Evolutionary conservation across 2,797 vertebrate species (phyloP).

Genomic region (Acestrorhynchus altus): DNA sequence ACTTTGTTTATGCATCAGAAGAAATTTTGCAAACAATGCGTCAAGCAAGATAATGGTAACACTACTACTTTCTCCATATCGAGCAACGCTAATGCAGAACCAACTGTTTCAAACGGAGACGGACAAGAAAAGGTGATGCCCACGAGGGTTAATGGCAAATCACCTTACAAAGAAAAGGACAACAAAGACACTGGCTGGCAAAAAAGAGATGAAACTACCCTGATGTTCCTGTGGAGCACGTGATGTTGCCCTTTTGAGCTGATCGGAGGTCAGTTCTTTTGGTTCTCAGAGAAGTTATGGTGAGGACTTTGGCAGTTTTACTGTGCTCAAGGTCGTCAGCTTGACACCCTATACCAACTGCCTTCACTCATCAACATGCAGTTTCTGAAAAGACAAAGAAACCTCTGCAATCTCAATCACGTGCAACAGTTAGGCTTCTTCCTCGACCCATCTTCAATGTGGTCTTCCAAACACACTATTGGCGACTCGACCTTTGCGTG

Average conservation of each 20-base stretch:
- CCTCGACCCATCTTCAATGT: slow-evolving; percentile 67
- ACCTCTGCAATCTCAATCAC: slow-evolving; percentile 1
- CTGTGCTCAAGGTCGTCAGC: neutral
- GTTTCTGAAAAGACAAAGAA: neutral
- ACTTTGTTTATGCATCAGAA: too few relatives aligned
- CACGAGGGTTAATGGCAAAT: neutral
- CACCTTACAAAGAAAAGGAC: too few relatives aligned
- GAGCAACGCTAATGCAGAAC: neutral
- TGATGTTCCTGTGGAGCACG: neutral
- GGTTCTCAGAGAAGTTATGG: neutral
- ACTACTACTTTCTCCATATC: neutral
- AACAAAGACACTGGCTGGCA: neutral
- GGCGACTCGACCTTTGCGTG: slow-evolving; percentile 76
- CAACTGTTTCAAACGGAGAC: neutral
- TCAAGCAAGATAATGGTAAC: neutral
- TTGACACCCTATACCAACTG: neutral
- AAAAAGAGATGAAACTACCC: neutral
- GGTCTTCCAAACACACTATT: slow-evolving; percentile 83
- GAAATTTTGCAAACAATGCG: neutral
- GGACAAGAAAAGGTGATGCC: neutral
- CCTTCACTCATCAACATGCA: neutral
- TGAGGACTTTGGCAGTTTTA: neutral
- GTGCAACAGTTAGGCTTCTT: slow-evolving; percentile 76
- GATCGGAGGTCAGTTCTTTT: slow-evolving; percentile 13
- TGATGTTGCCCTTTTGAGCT: neutral